phyloP scores from a whole-genome alignment of 2,888 invertebrate genomes.

The Campoplex capitator region DNA sequence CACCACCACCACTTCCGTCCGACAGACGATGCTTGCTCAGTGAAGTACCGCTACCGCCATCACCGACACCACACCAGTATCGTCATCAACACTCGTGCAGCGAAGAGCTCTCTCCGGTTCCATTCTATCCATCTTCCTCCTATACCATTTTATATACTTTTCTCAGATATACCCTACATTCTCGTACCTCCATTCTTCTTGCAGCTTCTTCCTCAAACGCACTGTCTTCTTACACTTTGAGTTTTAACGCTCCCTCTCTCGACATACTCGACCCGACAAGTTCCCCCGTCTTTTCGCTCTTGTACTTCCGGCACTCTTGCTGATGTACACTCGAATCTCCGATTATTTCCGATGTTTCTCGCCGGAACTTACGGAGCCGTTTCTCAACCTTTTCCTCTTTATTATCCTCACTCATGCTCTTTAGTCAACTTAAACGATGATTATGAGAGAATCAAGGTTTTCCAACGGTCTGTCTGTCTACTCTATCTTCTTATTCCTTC shows the following conservation, averaged over 20 bases:
- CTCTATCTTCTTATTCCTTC: slow-evolving; percentile 5
- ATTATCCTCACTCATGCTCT: background rate
- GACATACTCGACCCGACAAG: slow-evolving; percentile 30
- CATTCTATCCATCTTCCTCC: slow-evolving; percentile 50
- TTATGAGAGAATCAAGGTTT: slow-evolving; percentile 25
- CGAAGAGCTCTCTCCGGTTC: slow-evolving; percentile 30
- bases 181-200: background rate
- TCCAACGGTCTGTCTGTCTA: background rate
- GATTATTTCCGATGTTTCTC: slow-evolving; percentile 46
- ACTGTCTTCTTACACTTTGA: slow-evolving; percentile 32
- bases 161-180: slow-evolving; percentile 15
- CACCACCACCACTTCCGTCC: slow-evolving; percentile 44
- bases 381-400: background rate
- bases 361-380: background rate
- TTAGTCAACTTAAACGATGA: slow-evolving; percentile 21
- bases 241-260: slow-evolving; percentile 35
- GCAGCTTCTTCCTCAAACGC: slow-evolving; percentile 18
- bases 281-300: slow-evolving; percentile 47
- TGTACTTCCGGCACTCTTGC: slow-evolving; percentile 41
- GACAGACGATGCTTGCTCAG: slow-evolving; percentile 40
- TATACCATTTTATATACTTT: slow-evolving; percentile 47
- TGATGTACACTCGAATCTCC: slow-evolving; percentile 34
- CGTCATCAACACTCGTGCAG: slow-evolving; percentile 32
- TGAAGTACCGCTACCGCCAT: slow-evolving; percentile 27
- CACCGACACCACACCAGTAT: slow-evolving; percentile 2